These are phyloP conservation scores for Allygus modestus DNA, from an alignment of 2,888 invertebrate genomes.

Conservation along the genomic window DNA sequence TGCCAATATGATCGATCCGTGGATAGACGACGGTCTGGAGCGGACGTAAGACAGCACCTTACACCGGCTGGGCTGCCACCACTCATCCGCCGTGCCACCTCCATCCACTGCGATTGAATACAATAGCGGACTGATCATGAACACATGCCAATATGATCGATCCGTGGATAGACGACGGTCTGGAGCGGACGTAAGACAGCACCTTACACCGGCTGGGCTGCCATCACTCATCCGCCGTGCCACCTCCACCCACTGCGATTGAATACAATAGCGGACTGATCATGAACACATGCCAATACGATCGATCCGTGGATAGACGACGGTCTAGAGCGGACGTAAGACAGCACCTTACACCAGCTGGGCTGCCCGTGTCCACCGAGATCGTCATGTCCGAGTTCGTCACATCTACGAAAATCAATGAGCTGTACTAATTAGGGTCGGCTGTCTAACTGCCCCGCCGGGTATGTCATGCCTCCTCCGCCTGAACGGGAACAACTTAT, in stretches of 20 bases:
- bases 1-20: no score
- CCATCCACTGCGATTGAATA: background rate
- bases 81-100: background rate
- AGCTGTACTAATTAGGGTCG: no score
- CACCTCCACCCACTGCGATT: background rate
- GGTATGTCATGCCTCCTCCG: no score
- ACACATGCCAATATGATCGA: no score
- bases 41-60: constrained; percentile 24
- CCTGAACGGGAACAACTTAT: no score
- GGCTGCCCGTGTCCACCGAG: no score
- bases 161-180: background rate
- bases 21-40: background rate
- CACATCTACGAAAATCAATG: no score
- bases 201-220: constrained; percentile 1
- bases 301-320: no score
- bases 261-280: background rate
- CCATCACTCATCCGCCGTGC: background rate
- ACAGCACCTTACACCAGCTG: background rate
- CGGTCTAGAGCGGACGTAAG: background rate
- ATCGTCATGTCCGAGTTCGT: no score
- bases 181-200: constrained; percentile 11
- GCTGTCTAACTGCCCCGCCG: no score
- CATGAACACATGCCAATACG: no score
- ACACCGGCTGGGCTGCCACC: background rate
- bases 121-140: no score